Conservation (phyloP, 1,140 invertebrate genomes). For the Andrena cerasifolii region DNA sequence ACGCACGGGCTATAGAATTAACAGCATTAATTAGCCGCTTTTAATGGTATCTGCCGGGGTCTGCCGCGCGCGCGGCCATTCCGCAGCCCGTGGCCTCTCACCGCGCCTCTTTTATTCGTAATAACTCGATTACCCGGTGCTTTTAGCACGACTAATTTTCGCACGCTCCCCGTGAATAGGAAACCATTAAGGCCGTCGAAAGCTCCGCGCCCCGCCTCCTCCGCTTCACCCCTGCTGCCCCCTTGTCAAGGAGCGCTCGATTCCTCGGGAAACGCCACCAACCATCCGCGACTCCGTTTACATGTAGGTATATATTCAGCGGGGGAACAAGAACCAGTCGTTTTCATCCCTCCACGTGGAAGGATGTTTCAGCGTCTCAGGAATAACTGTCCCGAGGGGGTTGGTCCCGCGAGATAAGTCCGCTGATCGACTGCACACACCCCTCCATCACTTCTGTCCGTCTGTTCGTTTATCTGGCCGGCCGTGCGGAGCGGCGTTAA, state of each 20-base stretch:
- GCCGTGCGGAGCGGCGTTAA: too few relatives aligned
- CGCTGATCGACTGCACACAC: not conserved
- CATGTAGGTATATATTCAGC: too few relatives aligned
- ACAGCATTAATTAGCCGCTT: slow-evolving; percentile 76
- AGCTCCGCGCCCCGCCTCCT: slow-evolving; percentile 19
- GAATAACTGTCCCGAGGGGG: too few relatives aligned
- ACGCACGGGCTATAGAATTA: slow-evolving; percentile 71
- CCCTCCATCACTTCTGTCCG: slow-evolving; percentile 30
- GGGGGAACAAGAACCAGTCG: not conserved
- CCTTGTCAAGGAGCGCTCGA: slow-evolving; percentile 15
- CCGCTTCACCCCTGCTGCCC: not conserved
- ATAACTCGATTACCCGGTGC: slow-evolving; percentile 74
- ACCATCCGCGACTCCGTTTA: not conserved
- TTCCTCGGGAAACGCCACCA: too few relatives aligned
- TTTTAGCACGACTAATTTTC: slow-evolving; percentile 70
- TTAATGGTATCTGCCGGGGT: slow-evolving; percentile 65
- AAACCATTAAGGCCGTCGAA: slow-evolving; percentile 59
- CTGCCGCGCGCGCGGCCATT: slow-evolving; percentile 47
- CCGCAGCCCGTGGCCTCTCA: slow-evolving; percentile 53
- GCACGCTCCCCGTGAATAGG: slow-evolving; percentile 64
- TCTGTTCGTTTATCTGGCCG: not conserved
- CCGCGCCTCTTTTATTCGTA: slow-evolving; percentile 73
- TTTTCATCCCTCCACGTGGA: not conserved
- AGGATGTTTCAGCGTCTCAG: not conserved
- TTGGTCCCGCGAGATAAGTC: slow-evolving; percentile 32